A percentile compares a stretch with the other conserved stretches of the same genome.
Conservation (phyloP, 2,797 vertebrate genomes). For the Hydrolagus colliei region DNA sequence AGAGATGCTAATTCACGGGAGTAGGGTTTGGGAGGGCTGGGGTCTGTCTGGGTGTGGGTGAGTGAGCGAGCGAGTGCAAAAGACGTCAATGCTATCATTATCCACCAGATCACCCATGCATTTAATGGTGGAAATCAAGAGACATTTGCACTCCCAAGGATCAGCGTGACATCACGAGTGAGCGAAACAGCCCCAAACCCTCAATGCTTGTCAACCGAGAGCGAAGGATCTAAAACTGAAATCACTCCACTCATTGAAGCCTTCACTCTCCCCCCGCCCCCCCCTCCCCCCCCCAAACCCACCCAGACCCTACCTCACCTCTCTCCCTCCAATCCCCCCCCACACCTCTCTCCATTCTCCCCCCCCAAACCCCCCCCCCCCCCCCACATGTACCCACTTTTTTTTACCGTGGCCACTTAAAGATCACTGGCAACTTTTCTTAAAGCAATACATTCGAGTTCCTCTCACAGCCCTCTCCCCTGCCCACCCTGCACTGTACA, state of each 20-base stretch:
- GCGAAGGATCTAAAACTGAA: not conserved
- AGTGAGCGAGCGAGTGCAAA: slow-evolving; percentile 46
- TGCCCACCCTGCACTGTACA: too few relatives aligned
- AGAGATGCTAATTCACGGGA: slow-evolving; percentile 62
- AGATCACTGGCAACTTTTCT: too few relatives aligned
- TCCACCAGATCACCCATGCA: slow-evolving; percentile 74
- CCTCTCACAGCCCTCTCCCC: too few relatives aligned
- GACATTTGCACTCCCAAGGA: slow-evolving; percentile 72
- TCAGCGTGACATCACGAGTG: slow-evolving; percentile 81
- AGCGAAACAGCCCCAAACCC: slow-evolving; percentile 66
- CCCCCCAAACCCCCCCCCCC: too few relatives aligned
- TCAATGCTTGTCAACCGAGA: slow-evolving; percentile 44
- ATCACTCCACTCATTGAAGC: not conserved
- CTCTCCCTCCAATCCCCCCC: not conserved
- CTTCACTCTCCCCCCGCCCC: not conserved
- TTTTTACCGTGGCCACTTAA: too few relatives aligned
- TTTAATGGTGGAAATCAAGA: slow-evolving; percentile 79
- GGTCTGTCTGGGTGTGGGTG: slow-evolving; percentile 53
- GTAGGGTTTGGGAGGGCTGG: slow-evolving; percentile 34
- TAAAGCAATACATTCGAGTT: too few relatives aligned
- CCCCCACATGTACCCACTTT: too few relatives aligned
- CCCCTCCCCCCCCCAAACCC: not conserved
- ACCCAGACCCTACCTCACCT: slow-evolving; percentile 5
- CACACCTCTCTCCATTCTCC: too few relatives aligned
- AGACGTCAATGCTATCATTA: slow-evolving; percentile 72